Evolutionary conservation across 2,888 invertebrate species (phyloP), one percentile per base, ranked within the genome.

Genomic region (Caenorhabditis japonica): DNA sequence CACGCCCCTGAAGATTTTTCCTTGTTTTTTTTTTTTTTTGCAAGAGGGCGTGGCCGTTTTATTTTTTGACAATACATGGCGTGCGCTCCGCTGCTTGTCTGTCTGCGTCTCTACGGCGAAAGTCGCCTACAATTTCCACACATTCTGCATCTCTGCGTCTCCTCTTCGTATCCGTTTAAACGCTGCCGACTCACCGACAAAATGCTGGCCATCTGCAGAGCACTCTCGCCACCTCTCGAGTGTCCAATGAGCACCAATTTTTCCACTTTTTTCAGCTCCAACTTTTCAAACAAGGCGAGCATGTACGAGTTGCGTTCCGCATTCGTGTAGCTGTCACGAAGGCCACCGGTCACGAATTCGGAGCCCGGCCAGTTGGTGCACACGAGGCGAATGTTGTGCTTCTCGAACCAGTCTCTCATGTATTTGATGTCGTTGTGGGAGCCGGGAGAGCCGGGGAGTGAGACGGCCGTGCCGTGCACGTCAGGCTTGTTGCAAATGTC

Each of bases 341-440:
- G 13, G 1, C 62, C 62, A n/a, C 46, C 66, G 3, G 34, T 58
- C 0, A 66, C 66, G 36, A 66, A 66, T 15, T 66, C 66, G 3
- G 66, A 66, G 3, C 66, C 66, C 0, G 66, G 66, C 34, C 56
- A 66, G n/a, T 66, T 66, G 8, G 66, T 66, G 51, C 56, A 41
- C 8, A 66, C 36, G 15, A 66, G 27, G 1, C 66, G 41, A 12
- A 66, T 58, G 4, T 58, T 56, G 5, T 66, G 34, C 36, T 56
- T 19, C 25, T 66, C 66, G 27, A 66, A 66, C 1, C 30, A 2
- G 2, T 43, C 36, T 36, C 39, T 51, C 66, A 80, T 62, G 60
- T 79, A 80, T 41, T 80, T 80, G 43, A 75, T 76, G 46, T 80
- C 80, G 33, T 75, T 80, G 51, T 80, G 78, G 38, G 80, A 79